Conservation (phyloP, 2,888 invertebrate genomes). For the Lasioglossum figueresi region DNA sequence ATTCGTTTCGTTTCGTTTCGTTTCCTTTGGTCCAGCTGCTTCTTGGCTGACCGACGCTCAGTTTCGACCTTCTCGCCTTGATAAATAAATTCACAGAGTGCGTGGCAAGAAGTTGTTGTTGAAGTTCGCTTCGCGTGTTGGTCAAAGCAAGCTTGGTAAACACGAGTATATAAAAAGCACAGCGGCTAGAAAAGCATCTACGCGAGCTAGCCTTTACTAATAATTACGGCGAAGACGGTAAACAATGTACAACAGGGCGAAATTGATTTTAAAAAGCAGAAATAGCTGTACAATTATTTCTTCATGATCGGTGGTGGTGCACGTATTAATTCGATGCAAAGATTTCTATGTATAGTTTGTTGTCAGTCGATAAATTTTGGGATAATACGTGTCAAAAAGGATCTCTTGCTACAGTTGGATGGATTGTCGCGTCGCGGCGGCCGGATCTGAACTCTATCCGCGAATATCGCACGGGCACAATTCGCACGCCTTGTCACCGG, state of each 20-base stretch:
- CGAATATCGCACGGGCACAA: background rate
- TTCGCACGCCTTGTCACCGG: background rate
- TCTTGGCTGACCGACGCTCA: background rate
- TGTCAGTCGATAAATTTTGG: background rate
- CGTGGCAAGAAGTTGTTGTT: slow-evolving; percentile 5
- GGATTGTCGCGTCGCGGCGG: background rate
- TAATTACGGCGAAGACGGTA: background rate
- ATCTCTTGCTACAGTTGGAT: background rate
- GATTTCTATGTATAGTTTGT: background rate
- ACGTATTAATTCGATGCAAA: background rate
- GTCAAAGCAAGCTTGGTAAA: background rate
- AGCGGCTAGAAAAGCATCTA: background rate
- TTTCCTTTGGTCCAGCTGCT: background rate
- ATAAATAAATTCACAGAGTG: background rate
- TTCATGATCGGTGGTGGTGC: background rate
- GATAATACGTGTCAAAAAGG: background rate
- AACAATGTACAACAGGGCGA: background rate
- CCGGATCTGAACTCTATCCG: background rate
- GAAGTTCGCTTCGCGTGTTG: background rate
- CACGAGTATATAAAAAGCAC: background rate
- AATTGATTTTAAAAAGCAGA: background rate
- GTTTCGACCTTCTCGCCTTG: background rate
- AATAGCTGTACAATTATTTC: background rate
- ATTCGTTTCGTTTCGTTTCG: background rate
- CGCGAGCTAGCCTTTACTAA: background rate